Base-by-base conservation (phyloP, 2,888 invertebrate genomes). In the Gibbula magus region DNA sequence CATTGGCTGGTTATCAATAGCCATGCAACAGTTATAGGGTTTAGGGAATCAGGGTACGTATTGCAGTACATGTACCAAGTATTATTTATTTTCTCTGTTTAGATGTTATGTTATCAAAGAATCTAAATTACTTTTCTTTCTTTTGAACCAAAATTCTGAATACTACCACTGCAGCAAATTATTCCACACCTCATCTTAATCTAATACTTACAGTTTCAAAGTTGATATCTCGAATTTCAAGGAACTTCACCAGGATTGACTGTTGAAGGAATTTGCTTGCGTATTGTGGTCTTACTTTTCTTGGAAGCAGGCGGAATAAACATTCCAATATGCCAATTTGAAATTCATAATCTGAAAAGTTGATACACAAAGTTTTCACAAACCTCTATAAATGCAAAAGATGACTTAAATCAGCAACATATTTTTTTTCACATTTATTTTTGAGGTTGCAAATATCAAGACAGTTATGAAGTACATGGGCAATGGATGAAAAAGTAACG, bases 311-410 rank as follows among this genome's bases (percentile, higher is more conserved):
- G 20, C 90, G 83, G 80, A 90, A 89, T 18, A 90, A 53, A 75
- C 85, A 88, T 78, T 90, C 90, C 54, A 88, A 79, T 18, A 86
- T 76, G 22, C 89, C 85, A 79, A 89, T 89, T 88, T 90, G 90
- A 81, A 87, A 88, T 81, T 90, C 90, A 86, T 89, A 90, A 83
- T 90, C 90, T 90, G 78, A 61, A 85, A 82, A 66, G 16, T 25
- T 53, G 39, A 80, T 2, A 52, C 20, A 54, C 8, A 52, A 52
- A 52, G 52, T 52, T 16, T 52, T 52, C 52, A 52, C 8, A n/a
- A n/a, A n/a, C n/a, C n/a, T n/a, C n/a, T n/a, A n/a, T n/a, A n/a
- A n/a, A n/a, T n/a, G n/a, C n/a, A n/a, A n/a, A n/a, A n/a, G n/a
- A n/a, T n/a, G n/a, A n/a, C n/a, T n/a, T n/a, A n/a, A n/a, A n/a